Evolutionary conservation across 1,140 invertebrate genomes (phyloP).

Genomic region (Drosophila malerkotliana): DNA sequence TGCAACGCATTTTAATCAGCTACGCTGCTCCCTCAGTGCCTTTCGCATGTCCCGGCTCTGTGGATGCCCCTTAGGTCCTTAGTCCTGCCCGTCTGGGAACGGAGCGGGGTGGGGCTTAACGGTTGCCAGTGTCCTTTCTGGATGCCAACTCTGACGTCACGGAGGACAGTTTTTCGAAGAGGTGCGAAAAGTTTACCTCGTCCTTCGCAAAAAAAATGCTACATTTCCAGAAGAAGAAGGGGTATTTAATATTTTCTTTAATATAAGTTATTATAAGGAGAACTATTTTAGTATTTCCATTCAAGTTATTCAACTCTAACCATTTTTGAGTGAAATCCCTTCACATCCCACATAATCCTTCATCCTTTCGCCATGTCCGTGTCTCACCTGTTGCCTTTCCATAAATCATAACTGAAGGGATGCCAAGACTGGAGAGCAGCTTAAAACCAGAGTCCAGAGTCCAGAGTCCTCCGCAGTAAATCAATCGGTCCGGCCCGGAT

Average conservation of each 20-base stretch:
- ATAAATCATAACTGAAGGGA: conserved; percentile 62
- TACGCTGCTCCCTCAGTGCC: conserved; percentile 12
- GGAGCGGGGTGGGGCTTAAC: not conserved
- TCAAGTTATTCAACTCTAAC: too few relatives aligned
- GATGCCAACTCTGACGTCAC: conserved; percentile 58
- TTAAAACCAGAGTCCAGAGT: conserved; percentile 13
- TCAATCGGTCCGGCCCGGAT: conserved; percentile 38
- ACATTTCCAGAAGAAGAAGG: not conserved
- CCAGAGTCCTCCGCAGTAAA: conserved; percentile 11
- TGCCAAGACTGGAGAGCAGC: conserved; percentile 18
- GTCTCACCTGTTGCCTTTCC: conserved; percentile 38
- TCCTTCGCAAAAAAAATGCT: too few relatives aligned
- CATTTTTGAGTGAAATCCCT: not conserved
- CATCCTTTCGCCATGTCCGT: not conserved
- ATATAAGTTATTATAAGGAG: too few relatives aligned
- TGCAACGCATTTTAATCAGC: conserved; percentile 80
- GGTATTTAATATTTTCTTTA: too few relatives aligned
- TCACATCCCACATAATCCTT: not conserved
- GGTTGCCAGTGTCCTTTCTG: conserved; percentile 44
- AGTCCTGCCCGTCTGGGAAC: not conserved
- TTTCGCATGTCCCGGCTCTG: conserved; percentile 18
- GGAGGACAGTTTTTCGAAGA: conserved; percentile 43
- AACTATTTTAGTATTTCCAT: too few relatives aligned
- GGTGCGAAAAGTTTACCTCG: conserved; percentile 45
- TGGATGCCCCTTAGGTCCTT: not conserved